Base-by-base conservation (phyloP, 2,888 invertebrate species). In the Tachina fera region DNA sequence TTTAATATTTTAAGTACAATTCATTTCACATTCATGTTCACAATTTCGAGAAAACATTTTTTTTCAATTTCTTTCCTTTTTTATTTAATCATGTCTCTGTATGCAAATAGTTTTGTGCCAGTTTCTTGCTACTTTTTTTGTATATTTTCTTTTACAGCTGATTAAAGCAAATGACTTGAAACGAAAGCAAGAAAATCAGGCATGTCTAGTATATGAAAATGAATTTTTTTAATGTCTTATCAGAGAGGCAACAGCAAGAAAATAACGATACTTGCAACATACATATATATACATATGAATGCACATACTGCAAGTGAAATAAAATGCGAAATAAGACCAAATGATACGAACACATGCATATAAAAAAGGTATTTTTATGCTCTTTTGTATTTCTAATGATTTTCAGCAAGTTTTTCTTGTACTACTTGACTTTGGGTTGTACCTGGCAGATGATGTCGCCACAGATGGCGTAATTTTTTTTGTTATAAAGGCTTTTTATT, bases 361-460 rank as follows among this genome's bases (percentile, higher is more conserved):
- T 1, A 63, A 82, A 72, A 75, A 51, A 47, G 72, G 77, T 61
- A 60, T 83, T 84, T n/a, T 65, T 68, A 13, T 61, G 61, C 16
- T 78, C 83, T 84, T 88, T 87, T 65, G 6, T 76, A 51, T 88
- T 87, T 78, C n/a, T 82, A 61, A 16, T 31, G 19, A 60, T 82
- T 88, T 83, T 74, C 84, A 86, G 77, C 76, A 39, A 84, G 3
- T 80, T 81, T 80, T 77, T 61, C 47, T 75, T 75, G 63, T 56
- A 9, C 61, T 39, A 58, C 61, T 83, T 79, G 84, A 77, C 82
- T 80, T 74, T 39, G 60, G 53, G 0, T 47, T 43, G 75, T 75
- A 81, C 51, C 74, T 68, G 74, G 74, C 65, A 81, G 67, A 41
- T 75, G 75, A 45, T 68, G 51, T 70, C 75, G 53, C 75, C n/a